phyloP scores from a whole-genome alignment of 2,888 invertebrate species.

The Zhengitettix transpicula region DNA sequence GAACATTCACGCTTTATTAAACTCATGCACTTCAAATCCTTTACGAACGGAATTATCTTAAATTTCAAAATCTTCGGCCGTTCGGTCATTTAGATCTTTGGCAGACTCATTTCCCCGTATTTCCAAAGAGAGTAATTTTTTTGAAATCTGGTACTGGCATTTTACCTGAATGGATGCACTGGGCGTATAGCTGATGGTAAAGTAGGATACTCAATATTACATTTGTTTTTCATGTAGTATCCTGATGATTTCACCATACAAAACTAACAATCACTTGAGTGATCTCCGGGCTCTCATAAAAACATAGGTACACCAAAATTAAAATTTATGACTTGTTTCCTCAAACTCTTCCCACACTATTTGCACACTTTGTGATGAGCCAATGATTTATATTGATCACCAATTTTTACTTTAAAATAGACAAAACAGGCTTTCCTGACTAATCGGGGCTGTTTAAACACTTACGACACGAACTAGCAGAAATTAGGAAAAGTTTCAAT shows the following conservation, averaged over 20 bases:
- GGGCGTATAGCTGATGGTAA: conserved; percentile 11
- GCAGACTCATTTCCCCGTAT: not conserved
- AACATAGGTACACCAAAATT: conserved; percentile 14
- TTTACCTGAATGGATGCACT: conserved; percentile 8
- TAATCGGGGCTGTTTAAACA: too few relatives aligned
- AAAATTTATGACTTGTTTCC: conserved; percentile 10
- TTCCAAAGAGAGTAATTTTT: not conserved
- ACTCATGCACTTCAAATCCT: too few relatives aligned
- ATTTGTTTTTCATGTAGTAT: not conserved
- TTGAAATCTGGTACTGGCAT: conserved; percentile 5
- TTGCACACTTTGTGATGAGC: too few relatives aligned
- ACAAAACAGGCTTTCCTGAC: too few relatives aligned
- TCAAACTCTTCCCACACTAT: not conserved
- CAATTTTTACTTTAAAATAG: too few relatives aligned
- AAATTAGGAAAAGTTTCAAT: too few relatives aligned
- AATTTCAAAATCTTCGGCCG: too few relatives aligned
- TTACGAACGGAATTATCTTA: too few relatives aligned
- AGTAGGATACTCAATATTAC: conserved; percentile 8
- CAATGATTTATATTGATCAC: too few relatives aligned
- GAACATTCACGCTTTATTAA: too few relatives aligned
- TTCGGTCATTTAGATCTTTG: not conserved
- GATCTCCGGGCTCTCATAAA: conserved; percentile 14
- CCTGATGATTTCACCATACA: not conserved
- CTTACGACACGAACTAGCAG: too few relatives aligned
- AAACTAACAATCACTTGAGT: conserved; percentile 7